Evolutionary conservation across 2,113 vertebrate genomes (phyloP).

Genomic region (Chaetops frenatus): DNA sequence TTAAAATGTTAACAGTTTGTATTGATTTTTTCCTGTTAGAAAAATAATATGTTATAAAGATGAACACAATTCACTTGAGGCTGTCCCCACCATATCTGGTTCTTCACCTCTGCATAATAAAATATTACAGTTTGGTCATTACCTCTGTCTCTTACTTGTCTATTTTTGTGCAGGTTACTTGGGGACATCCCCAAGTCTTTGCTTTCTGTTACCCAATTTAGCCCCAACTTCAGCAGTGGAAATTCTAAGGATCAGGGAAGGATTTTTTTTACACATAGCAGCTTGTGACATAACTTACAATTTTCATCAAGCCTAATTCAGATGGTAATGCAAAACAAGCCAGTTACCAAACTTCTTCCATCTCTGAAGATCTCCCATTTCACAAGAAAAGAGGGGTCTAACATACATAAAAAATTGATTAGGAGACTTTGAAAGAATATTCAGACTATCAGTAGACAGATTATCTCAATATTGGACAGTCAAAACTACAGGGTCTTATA

Average conservation of each 20-base stretch:
- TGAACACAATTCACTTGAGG: neutral
- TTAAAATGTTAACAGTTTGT: neutral
- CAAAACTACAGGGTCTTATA: neutral
- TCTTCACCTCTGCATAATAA: neutral
- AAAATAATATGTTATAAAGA: neutral
- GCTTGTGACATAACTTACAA: neutral
- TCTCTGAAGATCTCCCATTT: neutral
- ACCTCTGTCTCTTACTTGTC: neutral
- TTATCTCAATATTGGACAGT: neutral
- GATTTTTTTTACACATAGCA: neutral
- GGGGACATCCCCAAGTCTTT: constrained; percentile 2
- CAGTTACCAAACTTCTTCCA: neutral
- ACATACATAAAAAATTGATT: neutral
- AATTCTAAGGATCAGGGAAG: neutral
- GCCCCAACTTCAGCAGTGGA: neutral
- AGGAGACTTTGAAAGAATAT: neutral
- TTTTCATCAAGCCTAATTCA: constrained; percentile 36
- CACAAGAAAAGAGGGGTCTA: neutral
- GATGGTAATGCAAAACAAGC: neutral
- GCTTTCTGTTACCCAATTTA: neutral
- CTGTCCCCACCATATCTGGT: neutral
- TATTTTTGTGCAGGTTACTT: constrained; percentile 35
- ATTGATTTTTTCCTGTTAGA: neutral
- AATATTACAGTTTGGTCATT: constrained; percentile 23
- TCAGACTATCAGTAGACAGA: neutral